A percentile compares a stretch with the other conserved stretches of the same genome.
Evolutionary conservation across 2,113 vertebrate species (phyloP).

Genomic region (Vombatus ursinus): DNA sequence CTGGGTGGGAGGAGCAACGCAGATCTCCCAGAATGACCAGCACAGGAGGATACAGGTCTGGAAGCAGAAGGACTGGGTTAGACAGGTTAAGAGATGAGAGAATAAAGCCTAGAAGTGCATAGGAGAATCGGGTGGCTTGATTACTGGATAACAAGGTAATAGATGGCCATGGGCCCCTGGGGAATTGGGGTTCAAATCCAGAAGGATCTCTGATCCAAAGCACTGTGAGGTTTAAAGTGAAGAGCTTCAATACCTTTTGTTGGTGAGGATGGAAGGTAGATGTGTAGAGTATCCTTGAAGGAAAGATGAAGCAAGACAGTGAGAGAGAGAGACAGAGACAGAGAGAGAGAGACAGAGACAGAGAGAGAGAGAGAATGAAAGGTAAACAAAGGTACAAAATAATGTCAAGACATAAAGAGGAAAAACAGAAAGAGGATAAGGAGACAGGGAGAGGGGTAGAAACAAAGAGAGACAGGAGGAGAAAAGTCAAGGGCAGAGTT

Average conservation of each 20-base stretch:
- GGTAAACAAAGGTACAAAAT: background rate
- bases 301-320: background rate
- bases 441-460: constrained; percentile 70
- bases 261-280: background rate
- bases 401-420: background rate
- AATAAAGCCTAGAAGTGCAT: background rate
- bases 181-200: background rate
- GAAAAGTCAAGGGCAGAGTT: background rate
- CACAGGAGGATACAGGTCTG: background rate
- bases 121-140: background rate
- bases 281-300: background rate
- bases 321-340: background rate
- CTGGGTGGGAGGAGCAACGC: background rate
- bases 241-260: background rate
- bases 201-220: background rate
- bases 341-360: background rate
- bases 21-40: background rate
- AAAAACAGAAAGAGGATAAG: constrained; percentile 74
- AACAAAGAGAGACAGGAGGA: background rate
- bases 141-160: background rate
- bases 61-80: background rate
- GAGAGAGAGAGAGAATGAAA: background rate
- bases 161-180: background rate
- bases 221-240: background rate
- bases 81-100: background rate